Evolutionary conservation across 2,888 invertebrate genomes (phyloP).

Genomic region (Napeogenes inachia): DNA sequence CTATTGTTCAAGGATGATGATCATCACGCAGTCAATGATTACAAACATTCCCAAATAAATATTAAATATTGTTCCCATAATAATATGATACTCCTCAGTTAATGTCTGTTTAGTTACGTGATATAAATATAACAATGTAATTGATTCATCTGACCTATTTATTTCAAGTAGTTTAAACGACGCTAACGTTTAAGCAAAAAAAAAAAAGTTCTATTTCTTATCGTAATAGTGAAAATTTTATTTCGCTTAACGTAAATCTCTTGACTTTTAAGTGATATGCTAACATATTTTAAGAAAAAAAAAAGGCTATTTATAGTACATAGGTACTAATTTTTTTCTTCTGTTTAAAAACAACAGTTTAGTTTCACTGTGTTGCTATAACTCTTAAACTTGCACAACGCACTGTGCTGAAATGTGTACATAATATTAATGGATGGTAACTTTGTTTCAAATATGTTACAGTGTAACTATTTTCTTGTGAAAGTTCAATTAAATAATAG

Average conservation of each 20-base stretch:
- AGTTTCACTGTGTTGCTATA: too few species aligned
- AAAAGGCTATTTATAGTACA: too few species aligned
- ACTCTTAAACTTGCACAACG: too few species aligned
- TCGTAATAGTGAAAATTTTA: constrained; percentile 5
- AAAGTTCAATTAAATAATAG: constrained; percentile 23
- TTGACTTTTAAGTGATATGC: neutral
- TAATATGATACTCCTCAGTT: neutral
- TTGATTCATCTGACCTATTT: neutral
- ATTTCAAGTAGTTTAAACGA: neutral
- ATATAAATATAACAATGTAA: constrained; percentile 1
- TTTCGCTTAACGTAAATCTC: constrained; percentile 5
- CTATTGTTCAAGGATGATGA: constrained; percentile 42
- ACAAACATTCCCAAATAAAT: too few species aligned
- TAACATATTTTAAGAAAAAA: too few species aligned
- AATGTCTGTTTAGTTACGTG: neutral
- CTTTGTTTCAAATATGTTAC: constrained; percentile 15
- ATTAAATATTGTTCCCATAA: neutral
- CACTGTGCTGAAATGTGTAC: too few species aligned
- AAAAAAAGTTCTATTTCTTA: constrained; percentile 7
- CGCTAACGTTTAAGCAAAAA: constrained; percentile 1
- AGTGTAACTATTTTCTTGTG: constrained; percentile 19
- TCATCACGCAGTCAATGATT: constrained; percentile 17
- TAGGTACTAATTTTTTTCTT: too few species aligned
- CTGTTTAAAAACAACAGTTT: too few species aligned
- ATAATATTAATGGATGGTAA: constrained; percentile 1